These are phyloP conservation scores for Branchinecta lynchi DNA, from an alignment of 1,140 invertebrate species.

Conservation along the genomic window DNA sequence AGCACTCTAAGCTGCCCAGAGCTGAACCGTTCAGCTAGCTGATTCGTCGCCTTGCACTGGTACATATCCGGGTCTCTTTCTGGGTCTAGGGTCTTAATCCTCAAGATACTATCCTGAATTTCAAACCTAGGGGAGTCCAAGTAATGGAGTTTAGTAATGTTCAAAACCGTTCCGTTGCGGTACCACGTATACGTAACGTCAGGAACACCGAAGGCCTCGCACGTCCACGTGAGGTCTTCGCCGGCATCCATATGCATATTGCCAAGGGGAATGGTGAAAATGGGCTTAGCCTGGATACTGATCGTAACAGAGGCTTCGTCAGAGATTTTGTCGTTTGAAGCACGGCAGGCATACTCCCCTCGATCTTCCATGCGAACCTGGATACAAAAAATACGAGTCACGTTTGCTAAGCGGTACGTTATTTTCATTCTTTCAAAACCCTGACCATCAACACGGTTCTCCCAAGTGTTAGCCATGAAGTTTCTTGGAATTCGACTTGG, in stretches of 20 bases:
- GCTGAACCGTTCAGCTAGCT: slow-evolving; percentile 66
- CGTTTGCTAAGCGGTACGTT: too few species aligned
- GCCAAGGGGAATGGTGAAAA: slow-evolving; percentile 74
- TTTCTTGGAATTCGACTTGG: too few species aligned
- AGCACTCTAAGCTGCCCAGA: slow-evolving; percentile 77
- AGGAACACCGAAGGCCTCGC: slow-evolving; percentile 88
- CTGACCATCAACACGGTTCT: too few species aligned
- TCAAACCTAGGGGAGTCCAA: slow-evolving; percentile 35
- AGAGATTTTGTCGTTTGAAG: slow-evolving; percentile 63
- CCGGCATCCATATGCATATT: slow-evolving; percentile 74
- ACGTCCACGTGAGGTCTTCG: slow-evolving; percentile 72
- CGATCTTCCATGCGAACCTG: slow-evolving; percentile 63
- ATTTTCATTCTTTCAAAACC: too few species aligned
- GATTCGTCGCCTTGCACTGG: slow-evolving; percentile 80
- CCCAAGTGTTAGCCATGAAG: too few species aligned
- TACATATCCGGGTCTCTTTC: slow-evolving; percentile 85
- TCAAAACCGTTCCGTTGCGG: slow-evolving; percentile 49
- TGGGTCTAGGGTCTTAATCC: slow-evolving; percentile 56
- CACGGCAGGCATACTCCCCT: slow-evolving; percentile 78
- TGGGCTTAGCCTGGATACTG: slow-evolving; percentile 73
- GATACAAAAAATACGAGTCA: not conserved
- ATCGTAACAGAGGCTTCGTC: slow-evolving; percentile 58
- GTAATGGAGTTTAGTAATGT: slow-evolving; percentile 45
- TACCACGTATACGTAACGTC: slow-evolving; percentile 86
- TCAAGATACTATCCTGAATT: slow-evolving; percentile 73